Evolutionary conservation across 2,113 vertebrate species (phyloP), one percentile per base, ranked within the genome.

Genomic region (Leuciscus idus): DNA sequence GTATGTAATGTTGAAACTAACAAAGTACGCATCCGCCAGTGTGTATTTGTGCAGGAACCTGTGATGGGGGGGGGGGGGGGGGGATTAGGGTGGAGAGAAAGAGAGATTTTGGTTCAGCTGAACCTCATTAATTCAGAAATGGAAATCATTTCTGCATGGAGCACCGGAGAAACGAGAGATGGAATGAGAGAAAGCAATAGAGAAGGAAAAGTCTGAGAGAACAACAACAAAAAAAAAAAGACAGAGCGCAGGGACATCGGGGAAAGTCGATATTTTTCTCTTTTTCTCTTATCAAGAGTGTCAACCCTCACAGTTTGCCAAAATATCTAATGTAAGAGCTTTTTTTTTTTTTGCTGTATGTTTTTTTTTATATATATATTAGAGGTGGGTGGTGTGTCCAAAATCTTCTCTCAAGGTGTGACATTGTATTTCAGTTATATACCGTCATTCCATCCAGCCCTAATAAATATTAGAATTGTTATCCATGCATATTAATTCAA

Each of bases 91-190:
- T 46, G 19, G 43, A 75, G 72, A 75, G 70, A 84, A 39, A 30
- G 77, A 36, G 48, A 74, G 76, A 73, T 90, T 91, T 92, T 90
- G 89, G 94, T 94, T 95, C 94, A 94, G 94, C 93, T 93, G 95
- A 96, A 95, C 93, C 96, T 96, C 96, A 96, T 96, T 96, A 96
- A 96, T 95, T 95, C 95, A 94, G 88, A 94, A 95, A 95, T 95
- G 95, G 93, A 94, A 96, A 96, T 94, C 93, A 94, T 96, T 95
- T 95, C 94, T 92, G 94, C 91, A 91, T 93, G 81, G 88, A 93
- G 92, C 91, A 92, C 93, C 92, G 88, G 88, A 93, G 92, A 93
- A 88, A 82, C 90, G 91, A 92, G 91, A 88, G 91, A 93, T 85
- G 91, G 91, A 92, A 91, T 88, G 91, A 92, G 88, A 90, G 89